Evolutionary conservation across 1,140 invertebrate species (phyloP), one percentile per base, ranked within the genome.

Genomic region (Apis florea): DNA sequence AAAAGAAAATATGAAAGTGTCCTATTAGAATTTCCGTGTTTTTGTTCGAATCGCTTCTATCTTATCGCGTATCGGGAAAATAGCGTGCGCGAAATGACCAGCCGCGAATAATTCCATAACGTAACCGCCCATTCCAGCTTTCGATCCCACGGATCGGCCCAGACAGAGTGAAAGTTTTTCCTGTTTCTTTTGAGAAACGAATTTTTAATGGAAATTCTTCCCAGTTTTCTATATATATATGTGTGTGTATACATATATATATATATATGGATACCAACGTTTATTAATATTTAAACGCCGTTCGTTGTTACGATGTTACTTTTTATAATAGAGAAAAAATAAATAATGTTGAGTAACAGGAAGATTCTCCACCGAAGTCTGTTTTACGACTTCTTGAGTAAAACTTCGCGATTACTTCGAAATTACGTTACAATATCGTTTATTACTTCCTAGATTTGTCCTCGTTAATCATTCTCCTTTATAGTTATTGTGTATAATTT

Each of bases 11-110:
- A 68, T 4, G 66, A 68, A 68, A 68, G 47, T n/a, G 0, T 15
- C 70, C 56, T 40, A 73, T 24, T 61, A 61, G 54, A 47, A 31
- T 59, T 73, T 73, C 70, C 70, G 70, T 15, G 56, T 73, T 73
- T 73, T 24, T 47, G 31, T 72, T 47, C 2, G 0, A 13, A 10
- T 15, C 19, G 2, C 54, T 26, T 73, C 31, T n/a, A n/a, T 49
- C 31, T 40, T 47, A 73, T 73, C 49, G 24, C 19, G 21, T 40
- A 15, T 40, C 31, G 31, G 31, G 31, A 1, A 54, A 58, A 56
- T 17, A 58, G 26, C 21, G 26, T 1, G 70, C 19, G 47, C 13
- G 56, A 61, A 73, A 73, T 61, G 70, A 73, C 70, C 70, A 61
- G 54, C 24, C 54, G 40, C 54, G n/a, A 24, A 73, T 72, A 58